Percentiles rank a stretch among this genome's conserved stretches.
phyloP scores from a whole-genome alignment of 2,797 vertebrate genomes.

The Ataeniobius toweri region DNA sequence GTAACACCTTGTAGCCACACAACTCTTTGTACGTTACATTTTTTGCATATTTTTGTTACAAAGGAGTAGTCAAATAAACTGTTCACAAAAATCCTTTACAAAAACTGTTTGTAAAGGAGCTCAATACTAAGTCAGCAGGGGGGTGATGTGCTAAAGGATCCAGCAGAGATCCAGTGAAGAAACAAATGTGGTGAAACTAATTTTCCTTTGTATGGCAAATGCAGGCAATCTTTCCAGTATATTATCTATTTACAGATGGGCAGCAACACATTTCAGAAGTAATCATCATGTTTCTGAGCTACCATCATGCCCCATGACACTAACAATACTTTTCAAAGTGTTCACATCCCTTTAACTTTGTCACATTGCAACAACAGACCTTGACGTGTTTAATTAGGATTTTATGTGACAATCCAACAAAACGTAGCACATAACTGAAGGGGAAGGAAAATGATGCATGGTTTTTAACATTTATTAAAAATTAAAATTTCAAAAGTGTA shows the following conservation, averaged over 20 bases:
- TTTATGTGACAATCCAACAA: too few relatives aligned
- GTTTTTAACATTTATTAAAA: too few relatives aligned
- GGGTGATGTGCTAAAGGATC: constrained; percentile 40
- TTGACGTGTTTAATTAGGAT: too few relatives aligned
- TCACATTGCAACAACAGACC: too few relatives aligned
- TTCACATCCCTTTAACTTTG: too few relatives aligned
- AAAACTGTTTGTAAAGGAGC: constrained; percentile 25
- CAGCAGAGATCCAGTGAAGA: constrained; percentile 39
- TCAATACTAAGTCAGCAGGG: constrained; percentile 36
- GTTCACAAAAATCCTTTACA: too few relatives aligned
- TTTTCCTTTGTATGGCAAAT: constrained; percentile 42
- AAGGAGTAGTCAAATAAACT: constrained; percentile 1
- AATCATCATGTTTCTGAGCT: neutral
- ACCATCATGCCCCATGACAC: neutral
- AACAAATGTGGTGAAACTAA: constrained; percentile 52
- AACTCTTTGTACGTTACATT: neutral
- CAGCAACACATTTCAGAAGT: constrained; percentile 38
- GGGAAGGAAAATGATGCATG: too few relatives aligned
- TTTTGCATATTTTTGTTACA: constrained; percentile 10
- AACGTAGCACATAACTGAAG: too few relatives aligned
- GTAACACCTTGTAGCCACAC: constrained; percentile 1
- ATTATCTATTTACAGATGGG: constrained; percentile 31
- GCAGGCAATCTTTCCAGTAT: constrained; percentile 23
- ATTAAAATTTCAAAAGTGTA: too few relatives aligned
- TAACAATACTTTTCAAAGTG: neutral